Percentiles rank a stretch among this genome's conserved stretches.
These are phyloP conservation scores for Platynereis dumerilii DNA, from an alignment of 2,888 invertebrate genomes.

Conservation along the genomic window DNA sequence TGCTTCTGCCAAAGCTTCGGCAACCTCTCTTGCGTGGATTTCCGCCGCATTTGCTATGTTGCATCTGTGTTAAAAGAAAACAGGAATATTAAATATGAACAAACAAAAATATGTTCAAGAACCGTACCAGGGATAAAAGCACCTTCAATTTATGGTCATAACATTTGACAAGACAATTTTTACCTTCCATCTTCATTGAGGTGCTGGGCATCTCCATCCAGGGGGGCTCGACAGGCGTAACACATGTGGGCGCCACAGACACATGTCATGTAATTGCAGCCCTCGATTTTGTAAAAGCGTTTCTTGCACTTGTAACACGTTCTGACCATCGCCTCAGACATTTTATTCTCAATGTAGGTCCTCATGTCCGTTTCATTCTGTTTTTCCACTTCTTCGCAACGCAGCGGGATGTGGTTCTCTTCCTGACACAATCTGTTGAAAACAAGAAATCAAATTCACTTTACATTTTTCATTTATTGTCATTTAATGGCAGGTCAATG, in stretches of 20 bases:
- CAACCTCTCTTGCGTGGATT: conserved; percentile 55
- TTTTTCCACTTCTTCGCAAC: conserved; percentile 58
- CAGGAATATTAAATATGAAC: background rate
- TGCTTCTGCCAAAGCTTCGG: conserved; percentile 48
- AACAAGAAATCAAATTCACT: background rate
- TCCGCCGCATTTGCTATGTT: conserved; percentile 30
- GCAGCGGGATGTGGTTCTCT: conserved; percentile 67
- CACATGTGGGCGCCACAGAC: conserved; percentile 58
- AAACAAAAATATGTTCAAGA: too few relatives aligned
- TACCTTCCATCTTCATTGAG: too few relatives aligned
- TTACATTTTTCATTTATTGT: background rate
- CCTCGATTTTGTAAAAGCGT: conserved; percentile 48
- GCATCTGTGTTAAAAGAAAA: conserved; percentile 38
- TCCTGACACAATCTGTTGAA: conserved; percentile 67
- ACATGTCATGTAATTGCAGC: conserved; percentile 63
- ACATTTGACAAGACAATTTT: background rate
- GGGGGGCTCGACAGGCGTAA: conserved; percentile 55
- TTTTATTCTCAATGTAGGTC: conserved; percentile 68
- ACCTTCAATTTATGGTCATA: too few relatives aligned
- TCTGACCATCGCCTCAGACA: conserved; percentile 58
- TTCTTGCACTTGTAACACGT: conserved; percentile 54
- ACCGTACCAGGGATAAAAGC: too few relatives aligned
- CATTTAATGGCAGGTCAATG: too few relatives aligned
- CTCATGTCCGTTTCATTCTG: conserved; percentile 54
- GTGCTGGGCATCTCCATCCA: conserved; percentile 68